Conservation (phyloP, 2,797 vertebrate species). For the Cossypha dichroa region DNA sequence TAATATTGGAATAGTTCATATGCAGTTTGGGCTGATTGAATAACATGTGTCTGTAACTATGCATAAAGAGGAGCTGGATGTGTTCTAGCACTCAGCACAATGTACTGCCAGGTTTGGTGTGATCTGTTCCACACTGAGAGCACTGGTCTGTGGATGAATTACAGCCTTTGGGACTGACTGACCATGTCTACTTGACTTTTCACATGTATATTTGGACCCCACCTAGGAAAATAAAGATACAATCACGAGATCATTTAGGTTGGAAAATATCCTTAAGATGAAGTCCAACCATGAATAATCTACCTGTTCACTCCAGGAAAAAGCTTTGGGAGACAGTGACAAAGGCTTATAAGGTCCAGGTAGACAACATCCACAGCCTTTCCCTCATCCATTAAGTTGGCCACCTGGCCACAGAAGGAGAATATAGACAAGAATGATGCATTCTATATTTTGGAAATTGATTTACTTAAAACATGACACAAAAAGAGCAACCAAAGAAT, state of each 20-base stretch:
- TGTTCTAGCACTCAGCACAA: background rate
- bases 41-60: background rate
- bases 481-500: background rate
- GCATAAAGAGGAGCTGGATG: background rate
- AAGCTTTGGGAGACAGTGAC: background rate
- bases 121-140: background rate
- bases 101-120: background rate
- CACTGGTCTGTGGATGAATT: background rate
- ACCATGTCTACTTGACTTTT: background rate
- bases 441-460: background rate
- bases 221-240: background rate
- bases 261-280: background rate
- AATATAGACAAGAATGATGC: background rate
- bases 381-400: background rate
- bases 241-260: background rate
- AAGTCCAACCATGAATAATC: background rate
- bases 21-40: background rate
- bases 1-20: conserved; percentile 31
- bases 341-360: background rate
- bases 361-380: background rate
- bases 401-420: background rate
- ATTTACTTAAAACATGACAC: background rate
- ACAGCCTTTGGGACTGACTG: background rate
- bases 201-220: background rate
- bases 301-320: background rate